Evolutionary conservation across 2,888 invertebrate genomes (phyloP), one percentile per base, ranked within the genome.

Genomic region (Dicroscelio sp.): DNA sequence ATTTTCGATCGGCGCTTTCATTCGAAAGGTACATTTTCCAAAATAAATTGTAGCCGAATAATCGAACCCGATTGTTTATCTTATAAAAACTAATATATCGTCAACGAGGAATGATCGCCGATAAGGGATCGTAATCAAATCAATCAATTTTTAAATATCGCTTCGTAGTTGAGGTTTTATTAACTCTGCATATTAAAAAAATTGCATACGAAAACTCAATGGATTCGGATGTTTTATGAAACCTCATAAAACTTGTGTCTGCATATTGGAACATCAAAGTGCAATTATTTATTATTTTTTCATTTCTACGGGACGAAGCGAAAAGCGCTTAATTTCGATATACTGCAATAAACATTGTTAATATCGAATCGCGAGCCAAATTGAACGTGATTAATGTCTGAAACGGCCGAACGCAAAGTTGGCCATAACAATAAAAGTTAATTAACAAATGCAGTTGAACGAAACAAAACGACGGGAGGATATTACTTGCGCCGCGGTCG

Each of bases 261-360:
- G 20, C 52, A 52, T 48, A 48, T 71, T 69, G 69, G 1, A 31
- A 30, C 52, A 31, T 71, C 52, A 31, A 33, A 55, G 31, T 55
- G 33, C 75, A 23, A 75, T 75, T 75, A 27, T 75, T 58, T 35
- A 58, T 73, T 75, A 35, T 75, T 75, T 20, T n/a, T 73, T 55
- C 52, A 55, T 73, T 52, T 52, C 52, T n/a, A 52, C 2, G 52
- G n/a, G 1, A 25, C 6, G 33, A 58, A 20, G 58, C 23, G 20
- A 43, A 52, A 31, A 52, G 1, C 65, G 27, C 60, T 43, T 43
- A 27, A 14, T 25, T 38, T 43, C 43, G n/a, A 35, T 69, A 43
- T 8, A 69, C 8, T 35, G 23, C 31, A 27, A 69, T 43, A 38
- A 43, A n/a, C n/a, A n/a, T 20, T 52, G 12, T 38, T 38, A 38